These are phyloP conservation scores for Trilocha varians DNA, from an alignment of 2,888 invertebrate species.

Conservation along the genomic window DNA sequence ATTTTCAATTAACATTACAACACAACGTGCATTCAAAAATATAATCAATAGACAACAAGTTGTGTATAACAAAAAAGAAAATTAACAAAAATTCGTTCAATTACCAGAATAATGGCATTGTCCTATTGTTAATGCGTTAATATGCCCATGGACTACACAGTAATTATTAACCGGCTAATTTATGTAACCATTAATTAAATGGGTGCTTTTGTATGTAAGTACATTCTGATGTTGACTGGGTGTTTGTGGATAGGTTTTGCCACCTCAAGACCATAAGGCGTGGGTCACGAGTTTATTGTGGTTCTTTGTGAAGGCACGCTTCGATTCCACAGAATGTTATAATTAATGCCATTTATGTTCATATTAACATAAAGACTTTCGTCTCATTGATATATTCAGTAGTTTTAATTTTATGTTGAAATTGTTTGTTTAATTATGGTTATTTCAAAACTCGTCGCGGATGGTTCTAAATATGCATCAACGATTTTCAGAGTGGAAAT, in stretches of 20 bases:
- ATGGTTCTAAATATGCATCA: too few relatives aligned
- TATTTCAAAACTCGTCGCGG: too few relatives aligned
- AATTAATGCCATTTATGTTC: not conserved
- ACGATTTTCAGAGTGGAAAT: too few relatives aligned
- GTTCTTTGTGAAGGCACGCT: constrained; percentile 23
- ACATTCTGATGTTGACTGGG: not conserved
- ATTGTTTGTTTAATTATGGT: too few relatives aligned
- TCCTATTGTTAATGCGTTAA: not conserved
- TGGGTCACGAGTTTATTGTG: constrained; percentile 35
- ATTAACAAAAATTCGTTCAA: not conserved
- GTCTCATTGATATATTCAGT: too few relatives aligned
- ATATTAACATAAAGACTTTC: too few relatives aligned
- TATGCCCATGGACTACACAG: not conserved
- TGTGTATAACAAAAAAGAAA: not conserved
- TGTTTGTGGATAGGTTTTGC: constrained; percentile 4
- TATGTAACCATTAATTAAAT: not conserved
- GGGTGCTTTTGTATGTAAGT: not conserved
- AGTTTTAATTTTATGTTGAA: too few relatives aligned
- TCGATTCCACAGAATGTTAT: constrained; percentile 20
- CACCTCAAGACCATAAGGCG: constrained; percentile 34
- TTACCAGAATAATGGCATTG: not conserved
- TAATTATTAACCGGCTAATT: not conserved
- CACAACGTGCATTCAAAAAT: not conserved
- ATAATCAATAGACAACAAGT: not conserved
- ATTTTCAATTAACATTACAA: too few relatives aligned